A percentile compares a stretch with the other conserved stretches of the same genome.
Conservation (phyloP, 1,140 invertebrate species). For the Drosophila quadrilineata region DNA sequence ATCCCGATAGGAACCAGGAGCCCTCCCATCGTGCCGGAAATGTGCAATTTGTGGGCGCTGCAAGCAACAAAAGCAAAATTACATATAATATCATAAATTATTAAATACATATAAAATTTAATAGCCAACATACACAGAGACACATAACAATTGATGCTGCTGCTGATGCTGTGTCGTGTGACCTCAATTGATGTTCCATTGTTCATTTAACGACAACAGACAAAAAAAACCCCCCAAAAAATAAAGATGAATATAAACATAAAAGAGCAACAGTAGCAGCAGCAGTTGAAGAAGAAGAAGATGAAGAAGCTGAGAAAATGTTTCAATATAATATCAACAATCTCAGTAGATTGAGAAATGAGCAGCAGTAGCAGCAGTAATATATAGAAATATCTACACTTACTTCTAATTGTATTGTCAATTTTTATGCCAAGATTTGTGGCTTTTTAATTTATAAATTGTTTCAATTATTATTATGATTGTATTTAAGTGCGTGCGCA, state of each 20-base stretch:
- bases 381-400: too few relatives aligned
- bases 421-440: slow-evolving; percentile 79
- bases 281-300: slow-evolving; percentile 24
- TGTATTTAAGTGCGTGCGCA: slow-evolving; percentile 78
- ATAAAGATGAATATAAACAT: too few relatives aligned
- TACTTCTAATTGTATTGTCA: slow-evolving; percentile 75
- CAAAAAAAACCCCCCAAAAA: slow-evolving; percentile 18
- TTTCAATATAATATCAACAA: slow-evolving; percentile 34
- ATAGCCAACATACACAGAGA: slow-evolving; percentile 16
- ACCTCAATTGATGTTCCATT: slow-evolving; percentile 70
- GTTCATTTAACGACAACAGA: slow-evolving; percentile 63
- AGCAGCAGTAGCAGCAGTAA: too few relatives aligned
- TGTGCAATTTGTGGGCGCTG: slow-evolving; percentile 86
- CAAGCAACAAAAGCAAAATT: slow-evolving; percentile 28
- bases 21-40: slow-evolving; percentile 91
- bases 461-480: slow-evolving; percentile 80
- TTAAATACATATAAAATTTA: slow-evolving; percentile 29
- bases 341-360: slow-evolving; percentile 10
- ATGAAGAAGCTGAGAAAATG: slow-evolving; percentile 34
- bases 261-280: slow-evolving; percentile 30
- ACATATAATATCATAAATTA: slow-evolving; percentile 2
- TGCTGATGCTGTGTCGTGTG: slow-evolving; percentile 43
- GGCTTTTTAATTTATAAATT: slow-evolving; percentile 81
- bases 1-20: slow-evolving; percentile 92
- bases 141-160: slow-evolving; percentile 29